Base-by-base conservation (phyloP, 2,888 invertebrate genomes). In the Blera fallax region DNA sequence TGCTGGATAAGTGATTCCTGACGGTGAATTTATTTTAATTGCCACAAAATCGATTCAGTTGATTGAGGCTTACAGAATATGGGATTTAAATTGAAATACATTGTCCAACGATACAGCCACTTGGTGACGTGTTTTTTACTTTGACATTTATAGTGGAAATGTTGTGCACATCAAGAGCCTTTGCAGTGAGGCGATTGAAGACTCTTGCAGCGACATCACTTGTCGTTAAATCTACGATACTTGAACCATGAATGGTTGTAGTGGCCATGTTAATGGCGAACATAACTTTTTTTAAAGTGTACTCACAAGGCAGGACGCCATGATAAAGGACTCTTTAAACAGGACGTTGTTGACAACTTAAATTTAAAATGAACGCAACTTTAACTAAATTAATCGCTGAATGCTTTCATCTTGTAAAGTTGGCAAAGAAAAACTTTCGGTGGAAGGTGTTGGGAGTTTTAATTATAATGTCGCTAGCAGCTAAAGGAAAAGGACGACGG, bases 1-100 rank as follows among this genome's bases (percentile, higher is more conserved):
- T 80, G 62, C 43, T 48, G 64, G 80, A 65, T 84, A 84, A 70
- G 64, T 74, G 84, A 69, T 70, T 84, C 65, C 69, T 43, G 48
- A n/a, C 7, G 48, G 37, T 45, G 69, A 40, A 79, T 79, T 43
- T 60, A 73, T 69, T 79, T 77, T 40, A 58, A 81, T 56, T 76
- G 56, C 54, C n/a, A 56, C 45, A 50, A 73, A 52, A 73, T 80
- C 62, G 62, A 77, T 78, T 14, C 24, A 34, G 7, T 7, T 37
- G 24, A 34, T 18, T 37, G 11, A 11, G 8, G 5, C 29, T 18
- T 24, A 18, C n/a, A 45, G 27, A 45, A 48, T 32, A 50, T 45
- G 14, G 14, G 21, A 21, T 37, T 14, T 11, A 14, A 62, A 11
- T 54, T 29, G n/a, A 18, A 10, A 29, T n/a, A 14, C 16, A 65